phyloP scores from a whole-genome alignment of 2,797 vertebrate genomes.

The Pipistrellus nathusii region DNA sequence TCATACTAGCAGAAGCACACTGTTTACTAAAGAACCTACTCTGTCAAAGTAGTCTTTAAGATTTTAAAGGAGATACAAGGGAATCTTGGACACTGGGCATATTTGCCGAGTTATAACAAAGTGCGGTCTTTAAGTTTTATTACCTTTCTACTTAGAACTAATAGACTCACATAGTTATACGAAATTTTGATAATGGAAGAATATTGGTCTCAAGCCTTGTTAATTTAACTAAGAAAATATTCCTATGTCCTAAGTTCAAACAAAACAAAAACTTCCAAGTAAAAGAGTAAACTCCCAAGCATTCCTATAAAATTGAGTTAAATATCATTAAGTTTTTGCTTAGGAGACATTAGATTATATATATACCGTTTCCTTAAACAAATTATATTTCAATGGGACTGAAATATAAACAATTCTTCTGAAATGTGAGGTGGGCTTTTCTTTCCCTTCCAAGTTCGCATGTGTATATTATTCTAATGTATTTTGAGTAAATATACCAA shows the following conservation, averaged over 20 bases:
- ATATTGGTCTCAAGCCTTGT: not conserved
- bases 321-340: slow-evolving; percentile 37
- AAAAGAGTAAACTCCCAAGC: slow-evolving; percentile 36
- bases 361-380: slow-evolving; percentile 30
- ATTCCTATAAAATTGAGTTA: slow-evolving; percentile 49
- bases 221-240: slow-evolving; percentile 66
- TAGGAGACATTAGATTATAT: not conserved
- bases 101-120: not conserved
- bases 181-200: slow-evolving; percentile 49
- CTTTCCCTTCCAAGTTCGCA: not conserved
- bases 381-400: slow-evolving; percentile 25
- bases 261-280: not conserved
- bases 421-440: not conserved
- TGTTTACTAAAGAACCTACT: not conserved
- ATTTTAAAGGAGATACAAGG: not conserved
- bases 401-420: slow-evolving; percentile 50
- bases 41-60: not conserved
- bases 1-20: not conserved
- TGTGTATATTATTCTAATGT: slow-evolving; percentile 66
- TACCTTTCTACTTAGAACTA: slow-evolving; percentile 60
- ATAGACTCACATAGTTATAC: slow-evolving; percentile 27
- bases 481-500: slow-evolving; percentile 73
- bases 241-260: not conserved
- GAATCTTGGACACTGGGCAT: not conserved
- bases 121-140: slow-evolving; percentile 39